phyloP scores from a whole-genome alignment of 2,888 invertebrate species.

The Hypomecis atomaria region DNA sequence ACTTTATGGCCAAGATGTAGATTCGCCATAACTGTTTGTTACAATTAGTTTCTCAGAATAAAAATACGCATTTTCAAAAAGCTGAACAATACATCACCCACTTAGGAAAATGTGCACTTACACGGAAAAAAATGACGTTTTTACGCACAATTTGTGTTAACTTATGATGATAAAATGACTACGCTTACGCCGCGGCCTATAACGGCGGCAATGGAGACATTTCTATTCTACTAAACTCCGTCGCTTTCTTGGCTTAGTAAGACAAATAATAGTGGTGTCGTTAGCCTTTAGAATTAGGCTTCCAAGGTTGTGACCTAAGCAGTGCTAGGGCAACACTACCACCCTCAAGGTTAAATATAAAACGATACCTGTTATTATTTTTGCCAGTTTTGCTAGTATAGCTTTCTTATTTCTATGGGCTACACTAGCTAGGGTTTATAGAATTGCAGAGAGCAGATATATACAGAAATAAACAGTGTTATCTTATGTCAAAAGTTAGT shows the following conservation, averaged over 20 bases:
- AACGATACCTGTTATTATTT: not conserved
- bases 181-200: slow-evolving; percentile 35
- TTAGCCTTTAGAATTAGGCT: slow-evolving; percentile 16
- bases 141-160: slow-evolving; percentile 43
- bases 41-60: not conserved
- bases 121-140: slow-evolving; percentile 41
- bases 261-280: slow-evolving; percentile 18
- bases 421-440: not conserved
- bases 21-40: no score
- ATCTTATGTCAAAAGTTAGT: no score
- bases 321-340: not conserved
- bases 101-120: slow-evolving; percentile 31
- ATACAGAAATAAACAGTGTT: not conserved
- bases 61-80: slow-evolving; percentile 13
- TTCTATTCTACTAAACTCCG: slow-evolving; percentile 24
- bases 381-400: no score
- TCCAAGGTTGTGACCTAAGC: slow-evolving; percentile 7
- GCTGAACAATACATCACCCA: slow-evolving; percentile 32
- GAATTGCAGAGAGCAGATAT: not conserved
- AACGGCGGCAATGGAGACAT: slow-evolving; percentile 33
- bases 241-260: slow-evolving; percentile 23
- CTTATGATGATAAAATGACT: slow-evolving; percentile 44
- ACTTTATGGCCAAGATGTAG: no score
- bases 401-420: no score
- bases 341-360: not conserved